Evolutionary conservation across 1,140 invertebrate species (phyloP).

Genomic region (Tetranychus cinnabarinus): DNA sequence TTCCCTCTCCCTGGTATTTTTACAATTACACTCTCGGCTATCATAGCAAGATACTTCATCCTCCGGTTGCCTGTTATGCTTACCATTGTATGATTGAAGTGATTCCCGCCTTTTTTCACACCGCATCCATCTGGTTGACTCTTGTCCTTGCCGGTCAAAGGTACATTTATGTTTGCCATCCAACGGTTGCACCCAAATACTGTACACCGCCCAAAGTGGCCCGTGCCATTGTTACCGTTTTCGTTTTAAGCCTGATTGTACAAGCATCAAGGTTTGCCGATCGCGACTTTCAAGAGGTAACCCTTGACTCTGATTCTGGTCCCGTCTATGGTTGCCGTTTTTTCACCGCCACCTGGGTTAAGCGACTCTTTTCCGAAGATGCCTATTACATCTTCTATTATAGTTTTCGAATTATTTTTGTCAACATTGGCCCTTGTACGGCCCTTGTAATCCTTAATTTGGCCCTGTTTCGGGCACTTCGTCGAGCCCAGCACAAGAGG

Average conservation of each 20-base stretch:
- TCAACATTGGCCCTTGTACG: conserved; percentile 66
- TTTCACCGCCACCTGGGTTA: conserved; percentile 60
- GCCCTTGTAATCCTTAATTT: conserved; percentile 67
- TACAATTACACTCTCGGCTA: conserved; percentile 75
- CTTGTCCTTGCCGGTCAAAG: conserved; percentile 60
- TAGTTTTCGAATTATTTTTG: conserved; percentile 64
- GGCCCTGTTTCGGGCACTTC: conserved; percentile 56
- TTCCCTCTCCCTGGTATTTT: conserved; percentile 59
- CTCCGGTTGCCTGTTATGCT: conserved; percentile 44
- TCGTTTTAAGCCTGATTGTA: conserved; percentile 43
- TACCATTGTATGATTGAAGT: conserved; percentile 41
- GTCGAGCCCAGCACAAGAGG: conserved; percentile 22
- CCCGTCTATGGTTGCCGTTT: conserved; percentile 34
- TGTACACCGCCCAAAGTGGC: conserved; percentile 60
- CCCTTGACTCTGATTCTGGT: conserved; percentile 35
- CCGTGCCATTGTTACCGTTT: conserved; percentile 46
- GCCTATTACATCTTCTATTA: conserved; percentile 55
- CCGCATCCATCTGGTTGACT: conserved; percentile 72
- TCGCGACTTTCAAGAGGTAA: conserved; percentile 22
- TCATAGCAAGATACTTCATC: conserved; percentile 46
- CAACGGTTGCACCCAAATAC: conserved; percentile 52
- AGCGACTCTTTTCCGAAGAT: conserved; percentile 42
- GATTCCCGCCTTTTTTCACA: conserved; percentile 66
- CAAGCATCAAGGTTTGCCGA: conserved; percentile 57
- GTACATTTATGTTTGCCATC: conserved; percentile 77